Evolutionary conservation across 2,888 invertebrate species (phyloP).

Genomic region (Napeogenes sylphis): DNA sequence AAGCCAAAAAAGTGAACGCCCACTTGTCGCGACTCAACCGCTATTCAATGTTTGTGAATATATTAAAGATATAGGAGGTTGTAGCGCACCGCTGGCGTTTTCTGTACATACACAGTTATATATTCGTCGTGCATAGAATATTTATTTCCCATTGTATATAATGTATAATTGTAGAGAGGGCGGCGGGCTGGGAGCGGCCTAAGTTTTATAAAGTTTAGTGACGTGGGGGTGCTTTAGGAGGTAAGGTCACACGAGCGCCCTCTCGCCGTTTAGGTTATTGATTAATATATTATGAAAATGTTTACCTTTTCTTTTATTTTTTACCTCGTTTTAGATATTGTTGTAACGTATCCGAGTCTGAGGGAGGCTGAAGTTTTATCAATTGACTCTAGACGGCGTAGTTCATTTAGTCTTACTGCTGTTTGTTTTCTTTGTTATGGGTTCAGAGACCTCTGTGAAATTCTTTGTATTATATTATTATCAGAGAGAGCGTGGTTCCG

Average conservation of each 20-base stretch:
- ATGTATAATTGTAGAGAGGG: conserved; percentile 56
- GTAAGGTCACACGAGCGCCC: conserved; percentile 38
- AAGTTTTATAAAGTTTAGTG: conserved; percentile 16
- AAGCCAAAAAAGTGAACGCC: conserved; percentile 70
- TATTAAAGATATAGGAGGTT: conserved; percentile 13
- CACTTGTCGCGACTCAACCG: conserved; percentile 41
- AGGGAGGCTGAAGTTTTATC: conserved; percentile 50
- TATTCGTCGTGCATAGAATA: conserved; percentile 64
- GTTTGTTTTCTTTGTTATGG: conserved; percentile 73
- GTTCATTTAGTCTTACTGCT: conserved; percentile 55
- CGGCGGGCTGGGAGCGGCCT: conserved; percentile 29
- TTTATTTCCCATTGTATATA: conserved; percentile 76
- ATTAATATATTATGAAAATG: conserved; percentile 65
- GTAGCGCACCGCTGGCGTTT: conserved; percentile 34
- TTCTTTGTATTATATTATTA: conserved; percentile 76
- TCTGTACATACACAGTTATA: conserved; percentile 69
- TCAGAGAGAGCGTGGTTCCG: conserved; percentile 72
- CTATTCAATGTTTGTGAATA: conserved; percentile 48
- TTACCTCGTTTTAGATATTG: conserved; percentile 67
- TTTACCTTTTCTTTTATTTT: conserved; percentile 58
- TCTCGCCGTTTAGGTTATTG: conserved; percentile 50
- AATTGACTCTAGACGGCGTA: conserved; percentile 48
- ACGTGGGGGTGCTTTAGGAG: conserved; percentile 6
- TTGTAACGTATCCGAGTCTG: conserved; percentile 43
- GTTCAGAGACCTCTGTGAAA: conserved; percentile 71